Conservation (phyloP, 2,797 vertebrate genomes). For the Schizothorax lantsangensis region DNA sequence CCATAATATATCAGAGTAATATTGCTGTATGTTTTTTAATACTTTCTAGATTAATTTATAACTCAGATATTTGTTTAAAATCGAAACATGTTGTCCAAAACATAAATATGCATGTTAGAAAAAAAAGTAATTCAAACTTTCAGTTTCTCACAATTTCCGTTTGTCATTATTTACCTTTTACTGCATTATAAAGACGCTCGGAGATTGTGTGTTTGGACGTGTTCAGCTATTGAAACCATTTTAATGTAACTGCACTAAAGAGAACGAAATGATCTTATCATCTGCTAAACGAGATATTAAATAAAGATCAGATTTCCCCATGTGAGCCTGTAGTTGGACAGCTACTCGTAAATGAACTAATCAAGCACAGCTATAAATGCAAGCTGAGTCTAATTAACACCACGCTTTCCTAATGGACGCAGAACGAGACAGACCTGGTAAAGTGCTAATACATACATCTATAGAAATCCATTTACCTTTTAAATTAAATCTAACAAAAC, state of each 20-base stretch:
- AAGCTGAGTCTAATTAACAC: slow-evolving; percentile 41
- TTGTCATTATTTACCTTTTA: not conserved
- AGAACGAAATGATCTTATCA: not conserved
- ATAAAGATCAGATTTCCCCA: no score
- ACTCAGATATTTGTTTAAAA: not conserved
- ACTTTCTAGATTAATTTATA: not conserved
- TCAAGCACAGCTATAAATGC: slow-evolving; percentile 60
- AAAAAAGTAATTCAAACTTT: not conserved
- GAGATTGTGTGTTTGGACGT: not conserved
- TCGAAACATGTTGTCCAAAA: not conserved
- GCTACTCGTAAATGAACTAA: not conserved
- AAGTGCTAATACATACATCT: not conserved
- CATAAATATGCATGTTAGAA: not conserved
- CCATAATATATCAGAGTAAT: not conserved
- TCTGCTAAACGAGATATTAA: not conserved
- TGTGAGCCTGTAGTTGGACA: not conserved
- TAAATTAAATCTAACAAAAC: not conserved
- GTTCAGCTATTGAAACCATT: not conserved
- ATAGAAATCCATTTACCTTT: not conserved
- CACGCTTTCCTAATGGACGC: slow-evolving; percentile 52
- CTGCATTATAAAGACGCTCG: not conserved
- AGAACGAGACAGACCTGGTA: slow-evolving; percentile 40
- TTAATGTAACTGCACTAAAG: not conserved
- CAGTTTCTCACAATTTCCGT: no score
- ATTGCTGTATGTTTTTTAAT: not conserved